Evolutionary conservation across 2,888 invertebrate species (phyloP), one percentile per base, ranked within the genome.

Genomic region (Diarsia dahlii): DNA sequence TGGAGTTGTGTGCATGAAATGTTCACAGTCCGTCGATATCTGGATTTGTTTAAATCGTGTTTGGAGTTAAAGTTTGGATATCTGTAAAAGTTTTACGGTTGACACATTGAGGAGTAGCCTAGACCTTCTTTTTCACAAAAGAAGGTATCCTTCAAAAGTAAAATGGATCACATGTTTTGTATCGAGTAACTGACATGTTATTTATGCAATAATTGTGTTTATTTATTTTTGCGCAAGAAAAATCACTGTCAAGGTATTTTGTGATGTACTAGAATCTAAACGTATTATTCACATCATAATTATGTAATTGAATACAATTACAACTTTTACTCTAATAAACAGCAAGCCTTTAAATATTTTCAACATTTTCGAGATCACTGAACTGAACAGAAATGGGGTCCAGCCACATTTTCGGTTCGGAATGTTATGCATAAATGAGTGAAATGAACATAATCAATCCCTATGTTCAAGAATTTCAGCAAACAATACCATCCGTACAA

Each of bases 1-100:
- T 66, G 60, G 70, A 60, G 78, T 66, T 74, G 71, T 74, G 66
- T 81, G 84, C 66, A 64, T 77, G 71, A 69, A 66, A 54, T 52
- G 52, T 70, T 63, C 46, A 39, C 15, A 66, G 78, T 54, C 60
- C 70, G n/a, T 15, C 79, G 74, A 66, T 82, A 82, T 72, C 13
- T 58, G 75, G 52, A 71, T 58, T 78, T 74, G 68, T 71, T 63
- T 13, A 54, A 52, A 34, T 64, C 74, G 18, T 73, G 79, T 79
- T 45, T 2, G 45, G n/a, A 45, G 67, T 67, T 58, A 45, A 12
- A 48, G 63, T 45, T 71, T 20, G n/a, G 46, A 64, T 73, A 0
- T 39, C 39, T 18, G 8, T 20, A 18, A 48, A 48, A 48, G 63
- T 64, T 18, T 23, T 23, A 8, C 20, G 9, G n/a, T n/a, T 63